phyloP scores from a whole-genome alignment of 2,113 vertebrate species.

The Pristiophorus japonicus region DNA sequence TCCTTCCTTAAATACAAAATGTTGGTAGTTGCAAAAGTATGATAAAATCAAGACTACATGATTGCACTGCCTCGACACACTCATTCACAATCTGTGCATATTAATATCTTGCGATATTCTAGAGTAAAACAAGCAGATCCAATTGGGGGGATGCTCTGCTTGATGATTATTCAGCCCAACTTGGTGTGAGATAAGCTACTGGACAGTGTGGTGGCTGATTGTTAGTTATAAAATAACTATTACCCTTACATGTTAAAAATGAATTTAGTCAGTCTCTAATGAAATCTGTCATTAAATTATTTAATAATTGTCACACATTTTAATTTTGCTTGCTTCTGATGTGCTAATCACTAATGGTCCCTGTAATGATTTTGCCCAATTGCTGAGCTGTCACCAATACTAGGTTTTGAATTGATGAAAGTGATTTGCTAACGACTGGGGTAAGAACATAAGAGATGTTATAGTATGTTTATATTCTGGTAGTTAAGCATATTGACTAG shows the following conservation, averaged over 20 bases:
- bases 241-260: not conserved
- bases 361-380: not conserved
- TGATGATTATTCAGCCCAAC: not conserved
- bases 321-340: not conserved
- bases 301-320: slow-evolving; percentile 9
- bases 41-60: not conserved
- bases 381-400: not conserved
- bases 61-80: not conserved
- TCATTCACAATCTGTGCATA: not conserved
- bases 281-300: not conserved
- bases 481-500: not conserved
- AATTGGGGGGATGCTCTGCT: not conserved
- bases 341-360: not conserved
- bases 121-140: not conserved
- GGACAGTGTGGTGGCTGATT: not conserved
- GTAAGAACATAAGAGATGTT: not conserved
- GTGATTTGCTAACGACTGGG: not conserved
- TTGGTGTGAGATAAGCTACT: not conserved
- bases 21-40: not conserved
- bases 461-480: not conserved
- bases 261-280: not conserved
- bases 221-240: not conserved
- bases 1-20: no score
- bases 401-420: not conserved
- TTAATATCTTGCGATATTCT: not conserved